These are phyloP conservation scores for Alca torda DNA, from an alignment of 2,797 vertebrate species.

Conservation along the genomic window DNA sequence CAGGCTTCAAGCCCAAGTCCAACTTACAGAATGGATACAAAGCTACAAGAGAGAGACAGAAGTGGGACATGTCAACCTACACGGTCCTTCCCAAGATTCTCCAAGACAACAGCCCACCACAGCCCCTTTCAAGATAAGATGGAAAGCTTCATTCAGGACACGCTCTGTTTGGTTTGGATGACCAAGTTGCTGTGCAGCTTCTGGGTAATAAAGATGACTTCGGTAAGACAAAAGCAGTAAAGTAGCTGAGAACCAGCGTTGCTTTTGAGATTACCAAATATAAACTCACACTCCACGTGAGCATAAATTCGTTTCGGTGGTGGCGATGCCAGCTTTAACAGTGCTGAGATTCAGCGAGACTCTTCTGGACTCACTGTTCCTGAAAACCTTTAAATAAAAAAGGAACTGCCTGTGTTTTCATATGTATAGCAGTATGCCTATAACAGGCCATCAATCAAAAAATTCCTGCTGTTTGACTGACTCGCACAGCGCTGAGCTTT, in stretches of 20 bases:
- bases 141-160: background rate
- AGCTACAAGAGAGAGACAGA: background rate
- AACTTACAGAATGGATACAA: background rate
- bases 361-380: background rate
- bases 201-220: background rate
- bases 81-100: background rate
- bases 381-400: background rate
- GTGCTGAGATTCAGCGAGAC: background rate
- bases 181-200: background rate
- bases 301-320: background rate
- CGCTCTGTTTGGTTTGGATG: background rate
- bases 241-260: background rate
- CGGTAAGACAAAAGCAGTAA: background rate
- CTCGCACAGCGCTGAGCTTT: background rate
- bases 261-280: background rate
- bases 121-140: background rate
- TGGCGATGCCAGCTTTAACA: background rate
- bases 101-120: background rate
- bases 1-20: background rate
- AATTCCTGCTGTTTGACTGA: background rate
- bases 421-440: background rate
- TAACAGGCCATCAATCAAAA: background rate
- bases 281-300: background rate
- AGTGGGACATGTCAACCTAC: background rate
- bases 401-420: background rate